Evolutionary conservation across 2,797 vertebrate species (phyloP).

Genomic region (Ptychadena robeensis): DNA sequence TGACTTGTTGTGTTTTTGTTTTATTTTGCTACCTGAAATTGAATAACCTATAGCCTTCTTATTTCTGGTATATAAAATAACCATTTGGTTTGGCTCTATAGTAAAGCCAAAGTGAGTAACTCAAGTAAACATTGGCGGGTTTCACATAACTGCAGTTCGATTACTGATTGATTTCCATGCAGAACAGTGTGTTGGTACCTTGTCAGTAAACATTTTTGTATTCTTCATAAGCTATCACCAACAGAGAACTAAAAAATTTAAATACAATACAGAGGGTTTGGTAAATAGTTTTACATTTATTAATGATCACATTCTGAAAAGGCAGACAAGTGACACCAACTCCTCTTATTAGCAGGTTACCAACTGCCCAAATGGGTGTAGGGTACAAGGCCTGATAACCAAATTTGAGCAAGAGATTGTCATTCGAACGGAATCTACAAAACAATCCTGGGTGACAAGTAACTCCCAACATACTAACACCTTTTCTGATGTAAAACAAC

Average conservation of each 20-base stretch:
- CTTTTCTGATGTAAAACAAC: constrained; percentile 41
- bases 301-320: not conserved
- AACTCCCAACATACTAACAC: constrained; percentile 20
- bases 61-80: no score
- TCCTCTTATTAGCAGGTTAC: constrained; percentile 73
- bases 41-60: no score
- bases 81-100: no score
- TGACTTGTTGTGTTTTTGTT: constrained; percentile 37
- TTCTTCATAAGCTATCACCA: not conserved
- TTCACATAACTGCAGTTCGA: not conserved
- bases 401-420: constrained; percentile 73
- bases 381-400: constrained; percentile 87
- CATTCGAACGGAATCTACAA: constrained; percentile 76
- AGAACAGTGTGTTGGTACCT: not conserved
- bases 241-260: not conserved
- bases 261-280: not conserved
- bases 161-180: not conserved
- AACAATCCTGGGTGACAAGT: constrained; percentile 34
- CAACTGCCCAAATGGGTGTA: constrained; percentile 94
- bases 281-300: not conserved
- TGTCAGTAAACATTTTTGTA: not conserved
- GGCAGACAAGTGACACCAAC: constrained; percentile 47
- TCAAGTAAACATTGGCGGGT: no score
- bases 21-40: no score
- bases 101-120: no score